A percentile compares a stretch with the other conserved stretches of the same genome.
Conservation (phyloP, 2,113 vertebrate genomes). For the Pogonocichla stellata region DNA sequence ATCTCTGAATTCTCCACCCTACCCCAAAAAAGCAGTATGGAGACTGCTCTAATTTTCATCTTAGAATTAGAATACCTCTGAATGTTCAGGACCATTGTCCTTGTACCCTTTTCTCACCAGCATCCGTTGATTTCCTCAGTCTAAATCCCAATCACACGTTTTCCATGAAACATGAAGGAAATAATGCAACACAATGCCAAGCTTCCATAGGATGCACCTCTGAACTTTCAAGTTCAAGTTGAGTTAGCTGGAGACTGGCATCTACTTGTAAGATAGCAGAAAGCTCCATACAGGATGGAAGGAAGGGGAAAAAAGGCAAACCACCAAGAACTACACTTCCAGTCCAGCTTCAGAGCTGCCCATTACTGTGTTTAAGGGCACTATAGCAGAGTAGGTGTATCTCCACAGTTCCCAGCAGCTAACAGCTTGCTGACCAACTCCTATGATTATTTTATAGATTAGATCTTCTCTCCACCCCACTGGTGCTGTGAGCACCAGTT, state of each 20-base stretch:
- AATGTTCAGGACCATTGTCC: background rate
- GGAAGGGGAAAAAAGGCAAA: background rate
- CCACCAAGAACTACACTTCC: background rate
- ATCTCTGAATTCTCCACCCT: background rate
- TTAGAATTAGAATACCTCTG: background rate
- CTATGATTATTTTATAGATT: background rate
- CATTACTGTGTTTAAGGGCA: background rate
- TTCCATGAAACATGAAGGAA: background rate
- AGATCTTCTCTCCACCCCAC: background rate
- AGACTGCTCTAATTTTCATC: background rate
- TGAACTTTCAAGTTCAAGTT: background rate
- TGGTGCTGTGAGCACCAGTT: background rate
- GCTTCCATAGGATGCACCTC: background rate
- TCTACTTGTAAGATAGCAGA: background rate
- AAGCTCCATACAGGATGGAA: background rate
- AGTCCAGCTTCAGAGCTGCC: background rate
- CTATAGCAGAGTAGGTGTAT: fast-evolving
- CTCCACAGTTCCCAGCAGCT: background rate
- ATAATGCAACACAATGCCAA: background rate
- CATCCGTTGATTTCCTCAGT: background rate
- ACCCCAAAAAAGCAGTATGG: background rate
- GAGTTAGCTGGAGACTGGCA: background rate
- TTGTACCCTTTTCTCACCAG: background rate
- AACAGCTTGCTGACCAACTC: background rate
- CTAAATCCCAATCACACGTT: background rate